Base-by-base conservation (phyloP, 2,113 vertebrate species). In the Prolemur simus region DNA sequence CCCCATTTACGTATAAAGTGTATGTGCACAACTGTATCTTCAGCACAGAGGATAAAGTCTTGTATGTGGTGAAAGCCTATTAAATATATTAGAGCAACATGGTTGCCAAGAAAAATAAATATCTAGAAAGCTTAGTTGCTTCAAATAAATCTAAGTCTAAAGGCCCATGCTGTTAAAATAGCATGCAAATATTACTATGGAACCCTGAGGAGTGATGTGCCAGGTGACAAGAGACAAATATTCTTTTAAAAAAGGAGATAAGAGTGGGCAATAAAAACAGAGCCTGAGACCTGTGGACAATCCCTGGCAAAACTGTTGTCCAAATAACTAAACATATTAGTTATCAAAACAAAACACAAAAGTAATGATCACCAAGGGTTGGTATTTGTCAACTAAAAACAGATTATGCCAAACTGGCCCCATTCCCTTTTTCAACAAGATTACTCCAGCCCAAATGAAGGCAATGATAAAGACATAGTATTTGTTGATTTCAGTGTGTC, bases 301-400 rank as follows among this genome's bases (percentile, higher is more conserved):
- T 60, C n/a, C 5, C 58, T 91, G 32, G 39, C 8, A 96, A 94
- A 97, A 86, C 2, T 68, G 4, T 54, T 89, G 71, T 52, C 32
- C 54, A 95, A 74, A 81, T 14, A 84, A 94, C 74, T 89, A 94
- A 96, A 45, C 69, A 60, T 49, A 52, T 80, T 91, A 39, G 20
- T 45, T 87, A 13, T 69, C 27, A 78, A 77, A 60, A 96, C 42
- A 52, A 93, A 97, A 95, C 37, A 87, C 4, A 27, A 68, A 74
- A 37, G 17, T 10, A 8, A n/a, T 89, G 49, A 80, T 83, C 37
- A 87, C 58, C 58, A 88, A 63, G 25, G 6, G 8, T 52, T 81
- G 47, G 42, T 14, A 2, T 17, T 34, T 87, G 37, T 68, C 95
- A 10, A 87, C 84, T 56, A 63, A 92, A 91, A 74, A 42, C 23